phyloP scores from a whole-genome alignment of 2,113 vertebrate genomes.

The Sterna hirundo region DNA sequence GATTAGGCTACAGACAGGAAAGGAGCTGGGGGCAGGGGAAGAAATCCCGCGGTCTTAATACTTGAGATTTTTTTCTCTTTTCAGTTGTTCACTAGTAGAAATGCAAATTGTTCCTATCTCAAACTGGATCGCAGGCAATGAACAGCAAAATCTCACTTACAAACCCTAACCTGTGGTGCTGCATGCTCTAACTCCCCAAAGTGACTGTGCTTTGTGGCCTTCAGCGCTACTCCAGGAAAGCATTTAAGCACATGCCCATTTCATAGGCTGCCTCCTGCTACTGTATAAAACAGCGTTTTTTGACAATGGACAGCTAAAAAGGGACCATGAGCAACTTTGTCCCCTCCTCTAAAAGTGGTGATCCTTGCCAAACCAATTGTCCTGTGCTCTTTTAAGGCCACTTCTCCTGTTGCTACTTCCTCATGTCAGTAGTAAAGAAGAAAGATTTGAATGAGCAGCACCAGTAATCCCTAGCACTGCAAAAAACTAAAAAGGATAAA shows the following conservation, averaged over 20 bases:
- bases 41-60: neutral
- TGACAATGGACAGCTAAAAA: neutral
- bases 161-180: neutral
- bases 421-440: neutral
- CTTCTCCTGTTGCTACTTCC: neutral
- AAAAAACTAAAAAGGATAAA: neutral
- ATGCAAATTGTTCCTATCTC: neutral
- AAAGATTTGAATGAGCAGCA: neutral
- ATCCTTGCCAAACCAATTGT: neutral
- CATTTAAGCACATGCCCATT: neutral
- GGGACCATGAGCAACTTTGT: neutral
- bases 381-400: neutral
- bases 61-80: neutral
- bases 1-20: neutral
- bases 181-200: no score
- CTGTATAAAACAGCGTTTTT: neutral
- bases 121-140: neutral
- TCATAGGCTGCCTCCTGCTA: neutral
- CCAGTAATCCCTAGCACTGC: neutral
- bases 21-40: neutral
- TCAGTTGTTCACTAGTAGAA: neutral
- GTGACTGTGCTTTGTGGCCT: neutral
- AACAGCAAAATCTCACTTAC: neutral
- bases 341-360: neutral
- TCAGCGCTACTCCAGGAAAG: neutral